These are phyloP conservation scores for Tigriopus californicus DNA, from an alignment of 2,888 invertebrate species.

Conservation along the genomic window DNA sequence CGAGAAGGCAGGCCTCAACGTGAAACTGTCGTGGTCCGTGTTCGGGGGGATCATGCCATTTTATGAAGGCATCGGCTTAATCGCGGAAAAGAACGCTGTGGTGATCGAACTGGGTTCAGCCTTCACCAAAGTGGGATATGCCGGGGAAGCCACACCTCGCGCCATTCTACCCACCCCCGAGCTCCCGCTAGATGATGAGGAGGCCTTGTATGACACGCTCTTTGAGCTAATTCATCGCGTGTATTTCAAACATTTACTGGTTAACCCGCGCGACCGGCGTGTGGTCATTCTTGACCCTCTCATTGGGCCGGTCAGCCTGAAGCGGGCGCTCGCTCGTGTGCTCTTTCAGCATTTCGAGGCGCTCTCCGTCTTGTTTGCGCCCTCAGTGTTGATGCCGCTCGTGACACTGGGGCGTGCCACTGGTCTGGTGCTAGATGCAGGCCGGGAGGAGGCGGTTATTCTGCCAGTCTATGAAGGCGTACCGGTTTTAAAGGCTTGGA, in stretches of 20 bases:
- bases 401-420: slow-evolving; percentile 62
- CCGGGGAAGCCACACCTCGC: slow-evolving; percentile 58
- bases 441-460: slow-evolving; percentile 59
- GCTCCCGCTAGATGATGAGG: slow-evolving; percentile 40
- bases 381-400: slow-evolving; percentile 62
- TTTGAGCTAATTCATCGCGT: slow-evolving; percentile 70
- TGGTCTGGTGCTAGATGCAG: slow-evolving; percentile 67
- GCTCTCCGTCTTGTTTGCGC: slow-evolving; percentile 48
- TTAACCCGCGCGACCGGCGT: slow-evolving; percentile 80
- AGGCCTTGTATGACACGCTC: slow-evolving; percentile 61
- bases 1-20: too few species aligned
- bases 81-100: slow-evolving; percentile 65
- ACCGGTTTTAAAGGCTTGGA: slow-evolving; percentile 61
- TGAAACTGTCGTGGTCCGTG: too few species aligned
- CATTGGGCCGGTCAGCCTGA: slow-evolving; percentile 55
- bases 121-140: slow-evolving; percentile 60
- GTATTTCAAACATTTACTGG: slow-evolving; percentile 69
- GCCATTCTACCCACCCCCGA: slow-evolving; percentile 62
- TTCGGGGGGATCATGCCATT: slow-evolving; percentile 29
- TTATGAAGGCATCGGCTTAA: slow-evolving; percentile 53
- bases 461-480: slow-evolving; percentile 71
- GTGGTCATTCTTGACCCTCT: slow-evolving; percentile 81
- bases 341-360: slow-evolving; percentile 86
- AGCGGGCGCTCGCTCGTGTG: slow-evolving; percentile 73
- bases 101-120: slow-evolving; percentile 75